These are phyloP conservation scores for Embiotoca jacksoni DNA, from an alignment of 2,113 vertebrate species.

Conservation along the genomic window DNA sequence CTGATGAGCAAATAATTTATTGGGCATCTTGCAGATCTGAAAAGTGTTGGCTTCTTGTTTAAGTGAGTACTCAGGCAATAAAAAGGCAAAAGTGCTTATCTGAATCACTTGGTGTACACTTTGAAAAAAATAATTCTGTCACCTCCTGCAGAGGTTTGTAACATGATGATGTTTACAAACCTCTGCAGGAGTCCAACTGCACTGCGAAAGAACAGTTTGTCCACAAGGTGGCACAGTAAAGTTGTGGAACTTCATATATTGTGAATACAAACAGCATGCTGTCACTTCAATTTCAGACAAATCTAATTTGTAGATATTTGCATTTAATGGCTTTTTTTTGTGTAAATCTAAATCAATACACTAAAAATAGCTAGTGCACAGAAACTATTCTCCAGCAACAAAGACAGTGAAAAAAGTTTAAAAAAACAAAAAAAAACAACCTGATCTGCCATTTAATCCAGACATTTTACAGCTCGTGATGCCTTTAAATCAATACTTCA, in stretches of 20 bases:
- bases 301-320: background rate
- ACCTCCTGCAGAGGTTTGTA: too few relatives aligned
- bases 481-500: constrained; percentile 64
- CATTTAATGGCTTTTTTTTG: background rate
- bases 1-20: constrained; percentile 26
- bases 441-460: constrained; percentile 4
- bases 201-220: constrained; percentile 2
- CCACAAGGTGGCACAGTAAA: constrained; percentile 77
- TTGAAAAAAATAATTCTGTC: too few relatives aligned
- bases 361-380: constrained; percentile 12
- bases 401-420: constrained; percentile 21
- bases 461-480: constrained; percentile 18
- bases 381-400: constrained; percentile 11
- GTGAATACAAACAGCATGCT: background rate
- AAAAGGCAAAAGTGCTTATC: background rate
- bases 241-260: constrained; percentile 33
- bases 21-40: background rate
- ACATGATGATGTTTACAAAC: background rate
- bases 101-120: background rate
- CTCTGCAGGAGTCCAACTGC: background rate
- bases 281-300: background rate
- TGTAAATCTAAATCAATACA: background rate
- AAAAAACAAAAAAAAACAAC: background rate
- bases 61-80: background rate
- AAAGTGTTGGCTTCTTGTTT: background rate